Base-by-base conservation (phyloP, 2,113 vertebrate genomes). In the Chloropsis cyanopogon region DNA sequence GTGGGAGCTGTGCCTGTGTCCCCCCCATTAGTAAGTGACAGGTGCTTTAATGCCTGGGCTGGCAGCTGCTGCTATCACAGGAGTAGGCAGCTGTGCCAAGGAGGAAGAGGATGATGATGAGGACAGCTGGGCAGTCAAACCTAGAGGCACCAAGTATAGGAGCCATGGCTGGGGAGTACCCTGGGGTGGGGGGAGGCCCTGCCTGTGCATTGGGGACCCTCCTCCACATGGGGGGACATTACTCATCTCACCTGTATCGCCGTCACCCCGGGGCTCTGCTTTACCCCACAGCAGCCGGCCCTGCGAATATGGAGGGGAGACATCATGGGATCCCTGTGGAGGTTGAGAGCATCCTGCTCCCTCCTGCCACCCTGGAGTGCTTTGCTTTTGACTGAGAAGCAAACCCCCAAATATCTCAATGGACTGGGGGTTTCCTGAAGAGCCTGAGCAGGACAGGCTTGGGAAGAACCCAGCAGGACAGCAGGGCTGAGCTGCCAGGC, bases 201-300 rank as follows among this genome's bases (percentile, higher is more conserved):
- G 24, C 21, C 52, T 41, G 46, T 61, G 71, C 57, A 53, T 2
- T 0, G 0, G 37, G 24, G 26, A 39, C 4, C 6, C 42, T 31
- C 5, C 14, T 72, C 24, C 70, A 24, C 3, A 9, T 37, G 24
- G 39, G 56, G n/a, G 20, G 31, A 49, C 0, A 0, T 71, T 35
- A 19, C 28, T 79, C 4, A 6, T 44, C 41, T 70, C 0, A 0
- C n/a, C 44, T 33, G 31, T 53, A 39, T 57, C 39, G 49, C 54
- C 0, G 1, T 21, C 42, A n/a, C 25, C 12, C n/a, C 0, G 0
- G 16, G 10, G 61, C 46, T 61, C 21, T 56, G 39, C 35, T 31
- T n/a, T 7, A 14, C 1, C 28, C 49, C 23, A 2, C 4, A 2
- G 35, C 50, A 64, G 41, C 46, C 0, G 0, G 68, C 22, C n/a